A percentile compares a stretch with the other conserved stretches of the same genome.
These are phyloP conservation scores for Chrysolina americana DNA, from an alignment of 2,888 invertebrate genomes.

Conservation along the genomic window DNA sequence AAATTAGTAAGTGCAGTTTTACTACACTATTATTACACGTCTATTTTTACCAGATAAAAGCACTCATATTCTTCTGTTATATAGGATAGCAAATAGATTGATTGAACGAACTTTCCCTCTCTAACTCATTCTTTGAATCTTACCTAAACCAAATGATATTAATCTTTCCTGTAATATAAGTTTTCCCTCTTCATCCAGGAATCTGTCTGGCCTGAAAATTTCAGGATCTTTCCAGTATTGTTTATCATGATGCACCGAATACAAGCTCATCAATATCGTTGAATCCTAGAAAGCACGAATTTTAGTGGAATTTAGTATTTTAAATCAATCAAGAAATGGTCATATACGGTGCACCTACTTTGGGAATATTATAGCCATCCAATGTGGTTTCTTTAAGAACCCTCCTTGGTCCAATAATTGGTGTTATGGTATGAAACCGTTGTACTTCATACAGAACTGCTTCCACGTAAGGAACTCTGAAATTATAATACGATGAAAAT, in stretches of 20 bases:
- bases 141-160: slow-evolving; percentile 68
- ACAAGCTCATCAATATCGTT: slow-evolving; percentile 62
- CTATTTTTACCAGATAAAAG: too few relatives aligned
- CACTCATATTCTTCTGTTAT: too few relatives aligned
- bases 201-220: slow-evolving; percentile 77
- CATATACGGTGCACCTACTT: slow-evolving; percentile 59
- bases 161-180: slow-evolving; percentile 62
- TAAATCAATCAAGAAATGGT: too few relatives aligned
- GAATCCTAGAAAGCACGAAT: slow-evolving; percentile 58
- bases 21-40: too few relatives aligned
- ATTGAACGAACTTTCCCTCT: too few relatives aligned
- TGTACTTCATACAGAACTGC: slow-evolving; percentile 73
- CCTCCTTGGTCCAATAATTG: slow-evolving; percentile 71
- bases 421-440: slow-evolving; percentile 69
- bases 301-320: neutral
- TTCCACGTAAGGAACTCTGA: slow-evolving; percentile 72
- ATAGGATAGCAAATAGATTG: too few relatives aligned
- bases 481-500: slow-evolving; percentile 35
- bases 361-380: slow-evolving; percentile 71
- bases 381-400: slow-evolving; percentile 72
- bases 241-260: slow-evolving; percentile 74
- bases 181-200: slow-evolving; percentile 69
- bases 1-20: too few relatives aligned
- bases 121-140: slow-evolving; percentile 4
- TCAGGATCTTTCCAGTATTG: slow-evolving; percentile 76